phyloP scores from a whole-genome alignment of 2,113 vertebrate species.

The Recurvirostra avosetta region DNA sequence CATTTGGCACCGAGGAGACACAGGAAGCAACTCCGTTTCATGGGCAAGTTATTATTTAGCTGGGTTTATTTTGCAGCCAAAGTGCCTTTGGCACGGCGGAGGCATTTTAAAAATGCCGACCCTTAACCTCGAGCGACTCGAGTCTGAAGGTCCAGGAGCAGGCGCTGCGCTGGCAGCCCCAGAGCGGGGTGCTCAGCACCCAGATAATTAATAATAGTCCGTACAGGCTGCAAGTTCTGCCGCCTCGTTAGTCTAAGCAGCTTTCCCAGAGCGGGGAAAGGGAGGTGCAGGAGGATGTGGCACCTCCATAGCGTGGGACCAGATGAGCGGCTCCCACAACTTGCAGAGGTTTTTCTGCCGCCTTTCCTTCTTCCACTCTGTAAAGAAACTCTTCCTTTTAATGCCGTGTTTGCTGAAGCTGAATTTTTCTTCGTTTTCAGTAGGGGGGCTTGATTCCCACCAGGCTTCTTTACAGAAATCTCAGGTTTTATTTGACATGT shows the following conservation, averaged over 20 bases:
- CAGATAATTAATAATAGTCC: neutral
- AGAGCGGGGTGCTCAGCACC: neutral
- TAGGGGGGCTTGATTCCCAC: neutral
- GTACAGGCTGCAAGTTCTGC: neutral
- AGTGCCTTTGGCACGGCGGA: neutral
- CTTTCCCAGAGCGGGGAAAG: neutral
- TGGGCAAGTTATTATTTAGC: neutral
- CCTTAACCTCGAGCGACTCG: neutral
- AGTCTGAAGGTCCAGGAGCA: neutral
- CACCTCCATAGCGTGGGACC: neutral
- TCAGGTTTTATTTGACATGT: neutral
- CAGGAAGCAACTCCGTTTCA: neutral
- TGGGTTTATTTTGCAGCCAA: neutral
- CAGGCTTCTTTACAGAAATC: neutral
- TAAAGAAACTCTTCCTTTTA: neutral
- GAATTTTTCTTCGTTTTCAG: neutral
- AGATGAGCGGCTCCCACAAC: neutral
- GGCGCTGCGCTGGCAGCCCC: fast-evolving
- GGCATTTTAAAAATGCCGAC: neutral
- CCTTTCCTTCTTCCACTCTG: no score
- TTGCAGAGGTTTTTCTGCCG: neutral
- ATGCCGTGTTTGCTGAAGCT: neutral
- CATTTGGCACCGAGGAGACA: neutral
- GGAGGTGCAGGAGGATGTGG: neutral
- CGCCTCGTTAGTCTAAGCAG: neutral